Evolutionary conservation across 1,140 invertebrate species (phyloP), one percentile per base, ranked within the genome.

Genomic region (Polyergus mexicanus): DNA sequence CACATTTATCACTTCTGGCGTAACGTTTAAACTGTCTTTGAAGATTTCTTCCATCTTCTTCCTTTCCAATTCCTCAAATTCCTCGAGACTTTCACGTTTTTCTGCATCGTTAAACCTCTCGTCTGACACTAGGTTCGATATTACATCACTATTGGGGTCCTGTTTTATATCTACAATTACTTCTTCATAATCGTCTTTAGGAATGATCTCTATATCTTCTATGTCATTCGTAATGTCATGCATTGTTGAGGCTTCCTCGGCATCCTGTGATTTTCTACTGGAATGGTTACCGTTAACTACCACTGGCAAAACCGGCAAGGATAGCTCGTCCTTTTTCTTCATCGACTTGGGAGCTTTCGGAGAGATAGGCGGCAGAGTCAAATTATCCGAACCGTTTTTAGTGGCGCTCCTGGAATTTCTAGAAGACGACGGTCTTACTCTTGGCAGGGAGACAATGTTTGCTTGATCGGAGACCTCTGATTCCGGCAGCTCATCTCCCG

Each of bases 291-390:
- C 66, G 7, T 84, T 92, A 0, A 60, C 62, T 0, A 90, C 38
- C 0, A 90, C 84, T 6, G 92, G 90, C 6, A 95, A 66, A 11
- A 88, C 63, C 0, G 94, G 94, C 8, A 95, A 90, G 3, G 88
- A 88, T 1, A 95, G 11, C 3, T 92, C 85, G 25, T 87, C 86
- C 3, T 91, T 92, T 28, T 56, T 87, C 66, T 92, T 94, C 0
- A 76, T 25, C 5, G 87, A 89, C 81, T 90, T 94, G 0, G 74
- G 84, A 0, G 88, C 86, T 35, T 94, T 94, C 25, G 92, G 92
- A 10, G 93, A 94, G 13, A 95, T 95, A 0, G 92, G 86, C 0
- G 94, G 94, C 11, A 95, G 62, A 0, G 91, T 91, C 2, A 95
- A 78, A 78, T 86, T 85, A 47, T 90, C 89, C 0, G 86, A 74